Evolutionary conservation across 1,140 invertebrate species (phyloP).

Genomic region (Pseudomyrmex pallidus): DNA sequence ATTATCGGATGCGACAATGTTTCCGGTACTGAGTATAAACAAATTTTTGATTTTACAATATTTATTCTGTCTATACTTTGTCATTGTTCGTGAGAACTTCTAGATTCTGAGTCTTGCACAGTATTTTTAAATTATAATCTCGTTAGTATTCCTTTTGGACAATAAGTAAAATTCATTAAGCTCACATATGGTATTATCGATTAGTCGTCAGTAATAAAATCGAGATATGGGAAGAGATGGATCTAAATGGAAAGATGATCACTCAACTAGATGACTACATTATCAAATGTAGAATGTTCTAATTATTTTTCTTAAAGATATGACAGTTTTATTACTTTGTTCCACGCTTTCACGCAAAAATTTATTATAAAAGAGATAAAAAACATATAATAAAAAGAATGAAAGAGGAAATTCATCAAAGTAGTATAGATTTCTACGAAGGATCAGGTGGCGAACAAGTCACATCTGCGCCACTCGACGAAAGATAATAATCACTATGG

Average conservation of each 20-base stretch:
- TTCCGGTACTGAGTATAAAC: neutral
- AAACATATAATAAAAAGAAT: neutral
- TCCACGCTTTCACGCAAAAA: too few relatives aligned
- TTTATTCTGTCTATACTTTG: neutral
- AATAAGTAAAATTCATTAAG: neutral
- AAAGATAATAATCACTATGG: conserved; percentile 31
- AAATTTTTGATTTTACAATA: neutral
- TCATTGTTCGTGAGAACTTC: neutral
- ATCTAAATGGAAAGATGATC: neutral
- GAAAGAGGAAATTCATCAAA: neutral
- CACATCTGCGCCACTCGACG: conserved; percentile 29
- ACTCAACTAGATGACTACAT: neutral
- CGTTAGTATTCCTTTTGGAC: neutral
- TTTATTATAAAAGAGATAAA: neutral
- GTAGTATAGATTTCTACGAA: conserved; percentile 34
- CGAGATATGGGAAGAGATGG: neutral
- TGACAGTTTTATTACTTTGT: neutral
- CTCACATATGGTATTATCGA: too few relatives aligned
- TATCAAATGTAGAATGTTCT: neutral
- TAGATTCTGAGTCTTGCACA: neutral
- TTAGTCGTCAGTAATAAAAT: conserved; percentile 5
- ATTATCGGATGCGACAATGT: neutral
- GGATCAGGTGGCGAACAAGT: conserved; percentile 34
- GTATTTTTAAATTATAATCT: neutral
- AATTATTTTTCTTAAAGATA: too few relatives aligned